Conservation (phyloP, 2,113 vertebrate genomes). For the Nicator chloris region DNA sequence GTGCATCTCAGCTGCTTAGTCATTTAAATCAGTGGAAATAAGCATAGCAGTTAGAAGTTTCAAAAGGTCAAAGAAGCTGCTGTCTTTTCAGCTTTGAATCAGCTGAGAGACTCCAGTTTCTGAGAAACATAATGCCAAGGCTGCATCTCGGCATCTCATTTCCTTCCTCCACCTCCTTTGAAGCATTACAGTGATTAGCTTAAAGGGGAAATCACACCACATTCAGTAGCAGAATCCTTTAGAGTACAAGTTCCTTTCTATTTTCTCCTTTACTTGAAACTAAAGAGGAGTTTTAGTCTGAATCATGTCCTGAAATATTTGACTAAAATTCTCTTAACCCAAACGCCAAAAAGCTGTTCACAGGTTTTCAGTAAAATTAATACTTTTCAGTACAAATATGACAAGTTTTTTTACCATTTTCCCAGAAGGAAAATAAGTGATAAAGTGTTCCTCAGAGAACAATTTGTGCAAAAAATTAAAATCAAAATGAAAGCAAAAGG, state of each 20-base stretch:
- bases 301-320: neutral
- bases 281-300: neutral
- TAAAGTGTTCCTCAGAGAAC: neutral
- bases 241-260: neutral
- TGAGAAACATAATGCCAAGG: slow-evolving; percentile 43
- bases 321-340: neutral
- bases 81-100: slow-evolving; percentile 70
- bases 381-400: neutral
- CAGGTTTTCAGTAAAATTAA: neutral
- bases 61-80: slow-evolving; percentile 67
- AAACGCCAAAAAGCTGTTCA: neutral
- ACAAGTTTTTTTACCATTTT: neutral
- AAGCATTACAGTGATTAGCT: slow-evolving; percentile 48
- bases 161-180: neutral
- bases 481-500: neutral
- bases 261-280: slow-evolving; percentile 20
- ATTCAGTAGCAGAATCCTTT: neutral
- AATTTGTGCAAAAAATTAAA: neutral
- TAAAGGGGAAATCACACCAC: slow-evolving; percentile 30
- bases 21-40: slow-evolving; percentile 42
- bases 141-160: slow-evolving; percentile 51
- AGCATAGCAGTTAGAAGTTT: slow-evolving; percentile 50
- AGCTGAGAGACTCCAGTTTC: slow-evolving; percentile 58
- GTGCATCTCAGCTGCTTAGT: slow-evolving; percentile 42
- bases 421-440: neutral